A percentile compares a stretch with the other conserved stretches of the same genome.
Conservation (phyloP, 64 coral and sea anemone genomes). For the Exaiptasia diaphana region DNA sequence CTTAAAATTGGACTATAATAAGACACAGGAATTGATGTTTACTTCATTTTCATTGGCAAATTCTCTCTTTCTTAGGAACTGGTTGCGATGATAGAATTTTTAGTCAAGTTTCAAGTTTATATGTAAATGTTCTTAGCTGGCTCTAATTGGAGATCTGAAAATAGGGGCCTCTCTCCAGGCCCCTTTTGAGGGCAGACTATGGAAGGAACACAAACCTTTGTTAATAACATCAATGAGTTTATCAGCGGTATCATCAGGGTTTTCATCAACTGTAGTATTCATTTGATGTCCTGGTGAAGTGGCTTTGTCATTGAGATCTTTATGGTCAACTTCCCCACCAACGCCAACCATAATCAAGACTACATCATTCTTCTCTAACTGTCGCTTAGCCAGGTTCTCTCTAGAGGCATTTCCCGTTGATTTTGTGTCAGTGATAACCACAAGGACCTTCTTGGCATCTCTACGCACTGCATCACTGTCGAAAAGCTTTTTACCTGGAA, state of each 20-base stretch:
- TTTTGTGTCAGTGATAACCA: constrained; percentile 59
- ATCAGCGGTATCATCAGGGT: constrained; percentile 19
- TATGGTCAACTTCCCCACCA: constrained; percentile 6
- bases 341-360: constrained; percentile 33
- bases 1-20: no score
- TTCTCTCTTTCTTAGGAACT: no score
- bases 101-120: no score
- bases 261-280: not conserved
- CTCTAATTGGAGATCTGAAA: no score
- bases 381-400: not conserved
- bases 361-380: constrained; percentile 34
- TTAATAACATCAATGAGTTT: constrained; percentile 37
- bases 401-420: constrained; percentile 45
- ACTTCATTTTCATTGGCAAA: no score
- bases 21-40: no score
- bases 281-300: constrained; percentile 8
- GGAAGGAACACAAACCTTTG: not conserved
- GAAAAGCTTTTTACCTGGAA: constrained; percentile 38
- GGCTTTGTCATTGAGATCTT: constrained; percentile 9
- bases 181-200: no score
- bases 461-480: constrained; percentile 17
- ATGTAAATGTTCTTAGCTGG: no score
- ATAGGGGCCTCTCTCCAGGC: no score
- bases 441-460: constrained; percentile 60
- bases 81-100: no score